phyloP scores from a whole-genome alignment of 2,113 vertebrate genomes.

The Capra hircus region DNA sequence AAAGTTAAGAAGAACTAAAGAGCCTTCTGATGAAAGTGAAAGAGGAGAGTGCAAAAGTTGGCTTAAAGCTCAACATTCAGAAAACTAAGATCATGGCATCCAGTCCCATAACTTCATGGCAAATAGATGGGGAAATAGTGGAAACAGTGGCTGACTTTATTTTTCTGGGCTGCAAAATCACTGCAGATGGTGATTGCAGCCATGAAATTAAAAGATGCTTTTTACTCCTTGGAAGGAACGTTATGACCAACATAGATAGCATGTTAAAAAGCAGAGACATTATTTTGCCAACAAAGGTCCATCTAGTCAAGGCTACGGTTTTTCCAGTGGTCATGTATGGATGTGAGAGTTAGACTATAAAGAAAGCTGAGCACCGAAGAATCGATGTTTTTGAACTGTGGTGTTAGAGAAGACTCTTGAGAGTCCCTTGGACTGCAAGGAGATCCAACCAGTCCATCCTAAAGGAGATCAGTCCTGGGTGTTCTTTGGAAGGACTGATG shows the following conservation, averaged over 20 bases:
- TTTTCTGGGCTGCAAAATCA: neutral
- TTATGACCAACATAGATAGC: neutral
- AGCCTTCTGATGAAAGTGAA: neutral
- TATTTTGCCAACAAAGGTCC: neutral
- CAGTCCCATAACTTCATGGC: accelerated
- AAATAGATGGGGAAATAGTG: neutral
- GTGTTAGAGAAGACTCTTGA: neutral
- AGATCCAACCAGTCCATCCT: neutral
- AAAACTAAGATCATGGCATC: neutral
- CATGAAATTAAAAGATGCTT: neutral
- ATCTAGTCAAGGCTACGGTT: neutral
- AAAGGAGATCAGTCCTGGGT: neutral
- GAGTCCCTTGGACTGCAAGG: neutral
- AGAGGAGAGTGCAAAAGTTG: neutral
- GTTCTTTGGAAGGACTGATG: neutral
- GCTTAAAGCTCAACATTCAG: neutral
- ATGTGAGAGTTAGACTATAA: neutral
- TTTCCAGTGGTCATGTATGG: neutral
- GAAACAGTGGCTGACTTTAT: neutral
- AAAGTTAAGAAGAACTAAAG: neutral
- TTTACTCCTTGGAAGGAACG: neutral
- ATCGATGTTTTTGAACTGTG: neutral
- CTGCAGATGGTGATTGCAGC: neutral
- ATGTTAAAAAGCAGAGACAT: neutral
- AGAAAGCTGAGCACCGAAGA: neutral